phyloP scores from a whole-genome alignment of 1,140 invertebrate genomes.

The Dinoponera quadriceps region DNA sequence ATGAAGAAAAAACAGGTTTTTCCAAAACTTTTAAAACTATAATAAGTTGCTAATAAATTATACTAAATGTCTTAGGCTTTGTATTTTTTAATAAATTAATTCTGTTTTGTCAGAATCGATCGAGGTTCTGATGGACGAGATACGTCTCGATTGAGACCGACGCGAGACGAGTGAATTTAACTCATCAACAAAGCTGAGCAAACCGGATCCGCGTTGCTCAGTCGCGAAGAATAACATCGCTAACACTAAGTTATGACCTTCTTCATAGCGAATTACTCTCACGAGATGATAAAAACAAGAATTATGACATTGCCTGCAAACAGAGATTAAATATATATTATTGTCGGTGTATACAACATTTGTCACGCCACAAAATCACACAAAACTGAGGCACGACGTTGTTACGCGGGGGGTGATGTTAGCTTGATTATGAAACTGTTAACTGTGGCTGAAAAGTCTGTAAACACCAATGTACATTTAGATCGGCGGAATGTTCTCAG shows the following conservation, averaged over 20 bases:
- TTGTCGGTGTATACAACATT: background rate
- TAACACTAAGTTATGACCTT: background rate
- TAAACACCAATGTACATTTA: background rate
- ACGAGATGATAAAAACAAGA: background rate
- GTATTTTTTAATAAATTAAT: no score
- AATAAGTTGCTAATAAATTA: no score
- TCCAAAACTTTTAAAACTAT: no score
- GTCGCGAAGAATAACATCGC: background rate
- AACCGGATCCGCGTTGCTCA: background rate
- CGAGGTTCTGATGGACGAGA: background rate
- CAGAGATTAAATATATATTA: background rate
- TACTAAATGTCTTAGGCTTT: no score
- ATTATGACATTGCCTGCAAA: conserved; percentile 16
- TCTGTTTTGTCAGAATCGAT: background rate
- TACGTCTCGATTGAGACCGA: background rate
- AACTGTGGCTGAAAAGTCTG: background rate
- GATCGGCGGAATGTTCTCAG: background rate
- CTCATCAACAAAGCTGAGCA: background rate
- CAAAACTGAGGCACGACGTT: background rate
- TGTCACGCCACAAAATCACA: background rate
- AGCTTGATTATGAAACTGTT: conserved; percentile 25
- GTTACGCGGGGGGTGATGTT: background rate
- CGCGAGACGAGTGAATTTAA: conserved; percentile 6
- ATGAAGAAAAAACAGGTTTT: background rate
- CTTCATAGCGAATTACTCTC: background rate